These are phyloP conservation scores for Hypsibius dujardini DNA, from an alignment of 1,140 invertebrate genomes.

Conservation along the genomic window DNA sequence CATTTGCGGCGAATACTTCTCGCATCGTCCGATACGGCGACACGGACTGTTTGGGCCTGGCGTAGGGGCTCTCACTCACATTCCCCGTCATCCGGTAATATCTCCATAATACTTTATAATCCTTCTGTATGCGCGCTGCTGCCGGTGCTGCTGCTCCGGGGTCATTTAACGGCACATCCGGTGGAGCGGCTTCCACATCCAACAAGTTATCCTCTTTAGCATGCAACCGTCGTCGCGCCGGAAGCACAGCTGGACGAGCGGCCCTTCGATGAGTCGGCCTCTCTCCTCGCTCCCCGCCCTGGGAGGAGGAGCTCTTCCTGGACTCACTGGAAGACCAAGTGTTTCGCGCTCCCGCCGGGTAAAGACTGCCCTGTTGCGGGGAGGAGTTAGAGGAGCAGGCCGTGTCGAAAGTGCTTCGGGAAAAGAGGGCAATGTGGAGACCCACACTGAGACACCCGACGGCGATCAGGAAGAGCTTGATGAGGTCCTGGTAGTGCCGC, in stretches of 20 bases:
- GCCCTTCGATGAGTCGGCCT: no score
- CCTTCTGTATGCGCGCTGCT: background rate
- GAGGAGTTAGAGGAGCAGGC: no score
- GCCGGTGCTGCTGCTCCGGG: no score
- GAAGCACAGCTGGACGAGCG: no score
- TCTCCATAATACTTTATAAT: slow-evolving; percentile 10
- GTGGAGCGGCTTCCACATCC: no score
- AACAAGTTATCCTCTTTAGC: no score
- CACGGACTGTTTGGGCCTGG: background rate
- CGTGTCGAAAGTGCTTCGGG: slow-evolving; percentile 11
- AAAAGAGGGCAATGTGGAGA: background rate
- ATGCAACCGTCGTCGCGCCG: no score
- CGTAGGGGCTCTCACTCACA: background rate
- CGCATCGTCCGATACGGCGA: background rate
- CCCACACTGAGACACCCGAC: background rate
- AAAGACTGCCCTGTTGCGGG: no score
- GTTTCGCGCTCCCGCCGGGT: background rate
- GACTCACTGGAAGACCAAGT: background rate
- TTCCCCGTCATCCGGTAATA: background rate
- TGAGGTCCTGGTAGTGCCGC: background rate
- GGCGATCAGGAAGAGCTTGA: background rate
- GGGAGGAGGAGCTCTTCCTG: background rate
- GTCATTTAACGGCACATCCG: slow-evolving; percentile 3
- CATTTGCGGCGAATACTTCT: background rate
- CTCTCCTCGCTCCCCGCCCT: no score